Evolutionary conservation across 1,140 invertebrate species (phyloP).

Genomic region (Cydia pomonella): DNA sequence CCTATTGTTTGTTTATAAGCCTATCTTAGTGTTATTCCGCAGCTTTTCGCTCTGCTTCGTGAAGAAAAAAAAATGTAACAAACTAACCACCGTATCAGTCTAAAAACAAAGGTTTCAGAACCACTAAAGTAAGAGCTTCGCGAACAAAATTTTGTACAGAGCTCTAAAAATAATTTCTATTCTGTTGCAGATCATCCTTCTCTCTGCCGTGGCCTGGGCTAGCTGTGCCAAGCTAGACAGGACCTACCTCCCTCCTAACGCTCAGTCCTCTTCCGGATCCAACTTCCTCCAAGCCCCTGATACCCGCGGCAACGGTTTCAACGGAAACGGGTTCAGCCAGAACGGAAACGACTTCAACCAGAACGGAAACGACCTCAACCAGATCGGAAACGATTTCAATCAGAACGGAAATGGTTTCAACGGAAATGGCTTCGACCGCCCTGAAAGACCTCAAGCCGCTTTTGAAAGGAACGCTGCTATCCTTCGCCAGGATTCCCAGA

Average conservation of each 20-base stretch:
- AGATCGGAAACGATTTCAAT: conserved; percentile 16
- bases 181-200: conserved; percentile 61
- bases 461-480: conserved; percentile 68
- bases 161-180: not conserved
- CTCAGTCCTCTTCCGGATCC: conserved; percentile 76
- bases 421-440: conserved; percentile 23
- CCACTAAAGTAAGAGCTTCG: no score
- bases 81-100: no score
- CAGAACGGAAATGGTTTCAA: conserved; percentile 34
- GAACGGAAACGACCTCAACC: conserved; percentile 33
- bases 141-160: no score
- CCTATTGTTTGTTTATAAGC: no score
- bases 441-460: conserved; percentile 63
- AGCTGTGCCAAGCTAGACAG: conserved; percentile 79
- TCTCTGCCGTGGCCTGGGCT: conserved; percentile 51
- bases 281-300: conserved; percentile 61
- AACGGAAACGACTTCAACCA: conserved; percentile 35
- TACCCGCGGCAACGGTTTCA: conserved; percentile 34
- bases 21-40: no score
- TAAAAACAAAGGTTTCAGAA: no score
- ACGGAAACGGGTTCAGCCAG: conserved; percentile 25
- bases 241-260: conserved; percentile 83
- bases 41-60: no score
- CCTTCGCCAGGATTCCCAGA: conserved; percentile 58
- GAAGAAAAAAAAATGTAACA: no score